These are phyloP conservation scores for Acholoe squamosa DNA, from an alignment of 2,888 invertebrate genomes.

Conservation along the genomic window DNA sequence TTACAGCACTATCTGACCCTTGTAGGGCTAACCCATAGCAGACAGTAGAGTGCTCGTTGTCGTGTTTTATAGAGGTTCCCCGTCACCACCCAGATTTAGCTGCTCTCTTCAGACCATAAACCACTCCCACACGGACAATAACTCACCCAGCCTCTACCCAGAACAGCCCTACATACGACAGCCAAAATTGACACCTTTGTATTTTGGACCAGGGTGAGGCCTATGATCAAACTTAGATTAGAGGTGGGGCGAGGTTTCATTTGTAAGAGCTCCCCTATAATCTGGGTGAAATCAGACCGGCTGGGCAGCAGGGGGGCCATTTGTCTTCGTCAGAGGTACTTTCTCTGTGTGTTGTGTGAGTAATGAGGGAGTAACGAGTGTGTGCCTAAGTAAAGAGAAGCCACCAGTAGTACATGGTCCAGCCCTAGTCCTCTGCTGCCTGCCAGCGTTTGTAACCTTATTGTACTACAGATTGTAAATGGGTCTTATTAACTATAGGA, in stretches of 20 bases:
- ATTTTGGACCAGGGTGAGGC: background rate
- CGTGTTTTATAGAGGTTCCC: too few species aligned
- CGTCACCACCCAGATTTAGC: background rate
- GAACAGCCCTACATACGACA: background rate
- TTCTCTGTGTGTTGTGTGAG: background rate
- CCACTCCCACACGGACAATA: background rate
- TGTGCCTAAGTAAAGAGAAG: background rate
- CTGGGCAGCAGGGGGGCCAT: background rate
- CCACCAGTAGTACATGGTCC: background rate
- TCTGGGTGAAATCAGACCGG: conserved; percentile 19
- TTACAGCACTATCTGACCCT: too few species aligned
- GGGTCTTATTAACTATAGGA: too few species aligned
- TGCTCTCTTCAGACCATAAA: background rate
- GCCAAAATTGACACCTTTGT: conserved; percentile 14
- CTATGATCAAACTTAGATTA: conserved; percentile 34
- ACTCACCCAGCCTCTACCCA: background rate
- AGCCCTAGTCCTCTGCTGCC: background rate
- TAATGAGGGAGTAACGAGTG: conserved; percentile 19
- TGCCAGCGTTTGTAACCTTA: background rate
- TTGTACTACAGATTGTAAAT: too few species aligned
- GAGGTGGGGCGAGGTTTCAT: conserved; percentile 32
- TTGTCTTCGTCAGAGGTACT: background rate
- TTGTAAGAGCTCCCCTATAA: conserved; percentile 18
- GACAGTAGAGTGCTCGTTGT: too few species aligned
- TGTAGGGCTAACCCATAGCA: too few species aligned